Evolutionary conservation across 2,888 invertebrate genomes (phyloP).

Genomic region (Trisateles emortualis): DNA sequence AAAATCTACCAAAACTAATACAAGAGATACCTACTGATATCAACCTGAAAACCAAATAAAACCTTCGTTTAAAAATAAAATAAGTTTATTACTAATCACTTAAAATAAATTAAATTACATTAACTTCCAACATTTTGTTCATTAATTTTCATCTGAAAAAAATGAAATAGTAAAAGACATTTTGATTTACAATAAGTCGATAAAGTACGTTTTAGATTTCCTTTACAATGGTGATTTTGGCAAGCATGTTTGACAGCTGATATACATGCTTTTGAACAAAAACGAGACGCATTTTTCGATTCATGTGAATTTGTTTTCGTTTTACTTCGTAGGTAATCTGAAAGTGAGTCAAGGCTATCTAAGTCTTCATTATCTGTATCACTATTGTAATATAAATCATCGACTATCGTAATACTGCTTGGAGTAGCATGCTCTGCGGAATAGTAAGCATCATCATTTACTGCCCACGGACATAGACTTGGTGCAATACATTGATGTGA

Average conservation of each 20-base stretch:
- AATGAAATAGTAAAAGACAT: neutral
- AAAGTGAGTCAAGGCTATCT: too few relatives aligned
- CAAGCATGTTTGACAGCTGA: neutral
- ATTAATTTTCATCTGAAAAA: neutral
- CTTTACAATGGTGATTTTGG: neutral
- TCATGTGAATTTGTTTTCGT: too few relatives aligned
- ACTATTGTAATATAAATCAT: neutral
- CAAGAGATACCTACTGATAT: too few relatives aligned
- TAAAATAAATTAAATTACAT: too few relatives aligned
- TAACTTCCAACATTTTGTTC: neutral
- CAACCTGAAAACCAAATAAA: neutral
- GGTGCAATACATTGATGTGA: neutral
- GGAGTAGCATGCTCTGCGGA: neutral
- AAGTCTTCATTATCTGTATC: neutral
- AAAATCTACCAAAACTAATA: too few relatives aligned
- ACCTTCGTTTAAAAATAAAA: too few relatives aligned
- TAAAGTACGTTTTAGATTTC: neutral
- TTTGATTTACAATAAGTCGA: neutral
- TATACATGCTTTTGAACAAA: neutral
- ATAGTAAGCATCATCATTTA: neutral
- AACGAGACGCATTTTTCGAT: neutral
- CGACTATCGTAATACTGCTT: neutral
- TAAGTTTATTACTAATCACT: too few relatives aligned
- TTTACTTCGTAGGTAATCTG: too few relatives aligned
- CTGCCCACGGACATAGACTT: neutral